Conservation (phyloP, 1,140 invertebrate species). For the Nomia melanderi region DNA sequence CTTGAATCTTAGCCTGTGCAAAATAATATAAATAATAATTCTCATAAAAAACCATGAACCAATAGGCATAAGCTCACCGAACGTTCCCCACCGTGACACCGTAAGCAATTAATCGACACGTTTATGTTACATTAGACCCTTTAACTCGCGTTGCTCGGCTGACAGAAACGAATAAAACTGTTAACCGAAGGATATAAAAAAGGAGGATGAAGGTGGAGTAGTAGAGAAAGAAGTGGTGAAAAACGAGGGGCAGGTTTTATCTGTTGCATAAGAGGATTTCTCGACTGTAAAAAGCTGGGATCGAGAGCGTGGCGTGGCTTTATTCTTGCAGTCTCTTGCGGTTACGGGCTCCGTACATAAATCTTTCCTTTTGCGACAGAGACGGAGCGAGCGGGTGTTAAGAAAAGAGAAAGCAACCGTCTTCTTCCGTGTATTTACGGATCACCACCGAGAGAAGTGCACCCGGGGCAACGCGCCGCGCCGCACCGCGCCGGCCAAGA, state of each 20-base stretch:
- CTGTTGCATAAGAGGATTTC: conserved; percentile 56
- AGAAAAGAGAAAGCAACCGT: conserved; percentile 30
- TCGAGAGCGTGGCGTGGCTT: conserved; percentile 55
- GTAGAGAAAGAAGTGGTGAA: conserved; percentile 7
- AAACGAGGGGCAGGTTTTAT: conserved; percentile 41
- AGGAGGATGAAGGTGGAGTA: background rate
- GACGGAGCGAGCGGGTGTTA: conserved; percentile 20
- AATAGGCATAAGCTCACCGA: too few relatives aligned
- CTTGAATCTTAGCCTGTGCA: too few relatives aligned
- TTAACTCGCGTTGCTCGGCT: background rate
- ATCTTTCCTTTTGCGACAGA: conserved; percentile 45
- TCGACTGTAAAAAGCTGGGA: conserved; percentile 59
- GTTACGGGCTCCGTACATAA: conserved; percentile 48
- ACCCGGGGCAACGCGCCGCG: conserved; percentile 18
- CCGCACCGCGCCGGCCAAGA: background rate
- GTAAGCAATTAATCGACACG: too few relatives aligned
- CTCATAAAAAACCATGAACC: too few relatives aligned
- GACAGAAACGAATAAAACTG: conserved; percentile 5
- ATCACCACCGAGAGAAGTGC: conserved; percentile 37
- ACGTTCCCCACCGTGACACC: too few relatives aligned
- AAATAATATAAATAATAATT: too few relatives aligned
- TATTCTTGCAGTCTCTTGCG: conserved; percentile 62
- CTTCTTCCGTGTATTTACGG: conserved; percentile 26
- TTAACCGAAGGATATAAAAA: conserved; percentile 9
- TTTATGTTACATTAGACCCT: too few relatives aligned